Evolutionary conservation across 2,888 invertebrate species (phyloP), one percentile per base, ranked within the genome.

Genomic region (Sabatieria punctata): DNA sequence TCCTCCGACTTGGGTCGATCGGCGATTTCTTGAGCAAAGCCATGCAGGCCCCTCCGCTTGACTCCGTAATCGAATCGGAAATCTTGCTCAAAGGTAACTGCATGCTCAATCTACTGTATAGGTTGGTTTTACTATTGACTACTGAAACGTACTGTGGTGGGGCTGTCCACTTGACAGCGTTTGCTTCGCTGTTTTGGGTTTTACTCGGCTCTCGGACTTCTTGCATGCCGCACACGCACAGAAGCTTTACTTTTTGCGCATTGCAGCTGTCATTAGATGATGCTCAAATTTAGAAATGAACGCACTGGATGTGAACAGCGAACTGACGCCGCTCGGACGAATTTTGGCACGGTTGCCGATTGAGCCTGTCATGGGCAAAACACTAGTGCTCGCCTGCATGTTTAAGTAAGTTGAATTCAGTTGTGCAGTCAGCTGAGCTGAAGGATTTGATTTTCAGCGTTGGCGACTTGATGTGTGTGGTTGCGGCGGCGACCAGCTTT

Each of bases 61-160:
- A 95, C 70, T 89, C 93, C 25, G 91, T 97, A 15, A 91, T 95
- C 57, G 95, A 95, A 66, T 93, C 95, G 0, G 91, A 93, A 71
- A 88, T 85, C 37, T 64, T 76, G 51, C 65, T 79, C 2, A 63
- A 65, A 61, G 68, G 71, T 71, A 46, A 11, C 54, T 43, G 8
- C 30, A 2, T n/a, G n/a, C n/a, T n/a, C n/a, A n/a, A n/a, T n/a
- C n/a, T n/a, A n/a, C n/a, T 2, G 18, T 39, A n/a, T 13, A 15
- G 33, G 13, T 15, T 15, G 33, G 33, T 33, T n/a, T 15, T 15
- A 33, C n/a, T n/a, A n/a, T n/a, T n/a, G n/a, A n/a, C n/a, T n/a
- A n/a, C n/a, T n/a, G n/a, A n/a, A n/a, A n/a, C n/a, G n/a, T n/a
- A n/a, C n/a, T n/a, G n/a, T n/a, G n/a, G n/a, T n/a, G n/a, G n/a